Evolutionary conservation across 2,797 vertebrate species (phyloP), one percentile per base, ranked within the genome.

Genomic region (Aphelocoma californica): DNA sequence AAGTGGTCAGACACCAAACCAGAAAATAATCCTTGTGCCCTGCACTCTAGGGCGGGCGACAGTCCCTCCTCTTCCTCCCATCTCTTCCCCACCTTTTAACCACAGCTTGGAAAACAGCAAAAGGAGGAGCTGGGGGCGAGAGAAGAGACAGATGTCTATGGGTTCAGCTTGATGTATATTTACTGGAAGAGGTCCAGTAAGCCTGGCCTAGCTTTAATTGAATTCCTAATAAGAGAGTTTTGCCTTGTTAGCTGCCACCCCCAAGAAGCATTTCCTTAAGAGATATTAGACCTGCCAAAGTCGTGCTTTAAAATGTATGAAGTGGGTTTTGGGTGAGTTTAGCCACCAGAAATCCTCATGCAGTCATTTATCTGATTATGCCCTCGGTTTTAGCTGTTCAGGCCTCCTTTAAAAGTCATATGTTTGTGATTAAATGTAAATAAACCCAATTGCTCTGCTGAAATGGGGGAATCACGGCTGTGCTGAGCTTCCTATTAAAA

Each of bases 41-140:
- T 4, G 26, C 7, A 5, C 81, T 64, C 34, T 28, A 21, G 0
- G 0, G n/a, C 2, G 28, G 58, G 14, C 2, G 2, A 7, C 14
- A 32, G n/a, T n/a, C 44, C 29, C 25, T 64, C 53, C 7, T 78
- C 75, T 92, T 89, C 44, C 62, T 88, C 56, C 40, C 42, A 3
- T 18, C 40, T 42, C 60, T 64, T 36, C 47, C 62, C 72, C 25
- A 58, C 54, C 51, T 47, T 82, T 74, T 20, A 50, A 40, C 25
- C 32, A 73, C 44, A 70, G 31, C 21, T 38, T 54, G 40, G 65
- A 82, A 64, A 56, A 38, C 28, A 90, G 50, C 84, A 71, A 69
- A 65, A 67, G 8, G 13, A 60, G 5, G 18, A 8, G 23, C 42
- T 60, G 31, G 5, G 32, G 21, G 14, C 1, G 2, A 28, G 38